These are phyloP conservation scores for Melieria omissa DNA, from an alignment of 2,888 invertebrate genomes.

Conservation along the genomic window DNA sequence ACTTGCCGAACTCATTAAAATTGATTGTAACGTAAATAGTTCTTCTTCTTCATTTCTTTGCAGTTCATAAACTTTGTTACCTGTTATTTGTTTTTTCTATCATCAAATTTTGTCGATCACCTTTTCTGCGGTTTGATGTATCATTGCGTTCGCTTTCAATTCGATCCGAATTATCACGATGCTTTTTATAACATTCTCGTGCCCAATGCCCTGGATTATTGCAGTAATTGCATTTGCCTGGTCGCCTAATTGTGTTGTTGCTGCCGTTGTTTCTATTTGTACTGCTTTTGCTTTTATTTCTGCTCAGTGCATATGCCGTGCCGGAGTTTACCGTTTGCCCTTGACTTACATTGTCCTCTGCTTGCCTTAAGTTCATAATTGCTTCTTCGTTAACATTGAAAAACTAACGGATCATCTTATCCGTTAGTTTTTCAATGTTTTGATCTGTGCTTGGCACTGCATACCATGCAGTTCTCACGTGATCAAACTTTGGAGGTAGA, in stretches of 20 bases:
- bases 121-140: slow-evolving; percentile 12
- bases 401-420: too few relatives aligned
- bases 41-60: slow-evolving; percentile 1
- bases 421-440: slow-evolving; percentile 43
- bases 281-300: slow-evolving; percentile 20
- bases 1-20: slow-evolving; percentile 1
- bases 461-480: slow-evolving; percentile 46
- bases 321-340: background rate
- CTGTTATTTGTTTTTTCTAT: slow-evolving; percentile 16
- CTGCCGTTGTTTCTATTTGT: background rate
- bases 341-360: slow-evolving; percentile 3
- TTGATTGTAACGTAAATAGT: slow-evolving; percentile 10
- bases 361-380: slow-evolving; percentile 24
- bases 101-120: slow-evolving; percentile 13
- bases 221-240: slow-evolving; percentile 32
- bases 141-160: background rate
- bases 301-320: slow-evolving; percentile 20
- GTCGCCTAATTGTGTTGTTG: slow-evolving; percentile 13
- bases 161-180: slow-evolving; percentile 15
- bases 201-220: slow-evolving; percentile 28
- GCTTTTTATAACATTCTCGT: slow-evolving; percentile 22
- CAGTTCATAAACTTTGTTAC: background rate
- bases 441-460: slow-evolving; percentile 38
- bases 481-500: slow-evolving; percentile 39
- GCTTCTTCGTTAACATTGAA: slow-evolving; percentile 40